phyloP scores from a whole-genome alignment of 2,888 invertebrate genomes.

The Xanthorhoe designata region DNA sequence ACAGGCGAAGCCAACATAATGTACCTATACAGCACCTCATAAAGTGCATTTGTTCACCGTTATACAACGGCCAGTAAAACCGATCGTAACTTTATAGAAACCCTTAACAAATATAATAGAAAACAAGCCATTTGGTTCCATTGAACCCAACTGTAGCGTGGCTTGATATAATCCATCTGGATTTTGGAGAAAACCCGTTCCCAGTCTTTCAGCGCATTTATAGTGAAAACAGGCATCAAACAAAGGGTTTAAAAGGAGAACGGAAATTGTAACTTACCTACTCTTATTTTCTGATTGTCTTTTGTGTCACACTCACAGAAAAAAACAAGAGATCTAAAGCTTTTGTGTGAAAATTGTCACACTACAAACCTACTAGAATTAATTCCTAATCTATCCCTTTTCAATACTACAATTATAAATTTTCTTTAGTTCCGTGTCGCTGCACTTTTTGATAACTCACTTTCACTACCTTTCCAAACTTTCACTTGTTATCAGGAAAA shows the following conservation, averaged over 20 bases:
- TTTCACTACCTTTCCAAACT: background rate
- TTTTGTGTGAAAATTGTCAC: no score
- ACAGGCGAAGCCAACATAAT: no score
- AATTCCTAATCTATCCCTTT: background rate
- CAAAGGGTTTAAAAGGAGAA: no score
- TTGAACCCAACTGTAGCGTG: conserved; percentile 39
- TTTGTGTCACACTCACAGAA: no score
- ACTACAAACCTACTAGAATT: no score
- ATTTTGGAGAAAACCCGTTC: conserved; percentile 46
- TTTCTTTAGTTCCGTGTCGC: background rate
- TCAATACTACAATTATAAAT: background rate
- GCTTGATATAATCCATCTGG: conserved; percentile 31
- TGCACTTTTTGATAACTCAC: background rate
- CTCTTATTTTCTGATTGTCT: no score
- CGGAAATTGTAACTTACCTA: no score
- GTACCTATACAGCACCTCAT: no score
- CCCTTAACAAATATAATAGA: conserved; percentile 4
- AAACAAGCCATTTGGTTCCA: conserved; percentile 33
- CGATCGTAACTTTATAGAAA: background rate
- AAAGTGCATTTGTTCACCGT: no score
- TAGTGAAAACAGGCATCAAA: conserved; percentile 8
- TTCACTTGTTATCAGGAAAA: background rate
- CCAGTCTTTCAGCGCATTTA: conserved; percentile 10
- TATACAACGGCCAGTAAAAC: no score
- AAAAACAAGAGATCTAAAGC: no score